A percentile compares a stretch with the other conserved stretches of the same genome.
These are phyloP conservation scores for Bombus impatiens DNA, from an alignment of 1,140 invertebrate genomes.

Conservation along the genomic window DNA sequence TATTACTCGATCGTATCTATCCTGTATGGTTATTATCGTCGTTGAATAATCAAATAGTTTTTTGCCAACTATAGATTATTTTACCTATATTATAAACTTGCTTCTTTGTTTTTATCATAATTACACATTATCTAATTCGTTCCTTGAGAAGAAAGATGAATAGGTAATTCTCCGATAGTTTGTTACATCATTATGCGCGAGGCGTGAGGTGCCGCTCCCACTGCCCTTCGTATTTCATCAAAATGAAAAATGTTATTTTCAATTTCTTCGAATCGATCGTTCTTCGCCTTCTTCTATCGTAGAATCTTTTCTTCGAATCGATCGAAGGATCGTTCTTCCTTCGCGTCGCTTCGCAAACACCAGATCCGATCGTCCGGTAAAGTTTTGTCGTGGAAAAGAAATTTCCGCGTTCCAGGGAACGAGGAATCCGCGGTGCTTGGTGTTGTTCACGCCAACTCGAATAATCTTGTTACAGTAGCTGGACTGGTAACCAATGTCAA, in stretches of 20 bases:
- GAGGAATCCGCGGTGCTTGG: constrained; percentile 19
- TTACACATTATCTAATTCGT: too few relatives aligned
- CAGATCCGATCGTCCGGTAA: not conserved
- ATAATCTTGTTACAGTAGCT: constrained; percentile 56
- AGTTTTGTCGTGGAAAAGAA: constrained; percentile 10
- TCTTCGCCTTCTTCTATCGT: not conserved
- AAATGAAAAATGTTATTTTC: too few relatives aligned
- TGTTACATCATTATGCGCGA: too few relatives aligned
- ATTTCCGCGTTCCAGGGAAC: constrained; percentile 36
- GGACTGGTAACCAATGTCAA: constrained; percentile 45
- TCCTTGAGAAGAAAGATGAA: too few relatives aligned
- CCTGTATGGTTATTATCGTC: not conserved
- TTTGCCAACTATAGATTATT: not conserved
- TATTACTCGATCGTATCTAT: not conserved
- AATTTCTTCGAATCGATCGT: too few relatives aligned
- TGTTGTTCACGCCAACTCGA: constrained; percentile 31
- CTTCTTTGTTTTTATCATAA: too few relatives aligned
- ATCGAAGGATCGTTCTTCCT: too few relatives aligned
- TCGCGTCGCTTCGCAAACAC: too few relatives aligned
- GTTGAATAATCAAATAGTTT: not conserved
- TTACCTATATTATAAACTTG: too few relatives aligned
- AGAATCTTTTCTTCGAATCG: not conserved
- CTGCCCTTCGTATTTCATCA: too few relatives aligned
- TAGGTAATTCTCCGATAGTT: too few relatives aligned
- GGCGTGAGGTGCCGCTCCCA: too few relatives aligned